Evolutionary conservation across 2,888 invertebrate genomes (phyloP).

Genomic region (Gymnocheta viridis): DNA sequence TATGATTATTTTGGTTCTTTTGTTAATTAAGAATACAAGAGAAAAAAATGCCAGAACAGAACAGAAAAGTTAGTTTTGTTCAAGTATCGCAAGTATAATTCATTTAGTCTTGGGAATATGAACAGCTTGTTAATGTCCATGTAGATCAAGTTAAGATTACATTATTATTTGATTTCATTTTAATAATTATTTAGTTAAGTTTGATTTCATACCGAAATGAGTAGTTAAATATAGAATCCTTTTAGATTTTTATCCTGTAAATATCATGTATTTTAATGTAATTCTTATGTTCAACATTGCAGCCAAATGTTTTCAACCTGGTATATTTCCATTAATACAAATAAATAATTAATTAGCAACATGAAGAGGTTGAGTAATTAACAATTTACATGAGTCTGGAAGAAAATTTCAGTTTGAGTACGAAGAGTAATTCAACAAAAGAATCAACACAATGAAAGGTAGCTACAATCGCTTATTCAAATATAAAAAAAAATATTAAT

Average conservation of each 20-base stretch:
- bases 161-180: conserved; percentile 37
- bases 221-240: conserved; percentile 17
- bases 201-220: conserved; percentile 11
- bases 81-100: not conserved
- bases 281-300: conserved; percentile 60
- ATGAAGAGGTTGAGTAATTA: not conserved
- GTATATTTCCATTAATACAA: conserved; percentile 48
- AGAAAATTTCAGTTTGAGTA: not conserved
- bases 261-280: conserved; percentile 60
- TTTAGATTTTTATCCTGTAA: conserved; percentile 43
- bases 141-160: conserved; percentile 59
- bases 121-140: conserved; percentile 66
- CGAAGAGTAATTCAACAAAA: not conserved
- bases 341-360: conserved; percentile 49
- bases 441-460: not conserved
- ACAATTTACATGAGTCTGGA: not conserved
- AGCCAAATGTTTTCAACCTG: conserved; percentile 58
- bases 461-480: not conserved
- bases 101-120: conserved; percentile 54
- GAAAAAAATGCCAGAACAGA: not conserved
- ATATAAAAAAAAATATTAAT: too few species aligned
- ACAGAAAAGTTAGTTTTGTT: conserved; percentile 13
- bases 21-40: not conserved
- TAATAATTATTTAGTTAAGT: conserved; percentile 38
- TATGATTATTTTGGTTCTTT: conserved; percentile 43